These are phyloP conservation scores for Pecten maximus DNA, from an alignment of 2,888 invertebrate genomes.

Conservation along the genomic window DNA sequence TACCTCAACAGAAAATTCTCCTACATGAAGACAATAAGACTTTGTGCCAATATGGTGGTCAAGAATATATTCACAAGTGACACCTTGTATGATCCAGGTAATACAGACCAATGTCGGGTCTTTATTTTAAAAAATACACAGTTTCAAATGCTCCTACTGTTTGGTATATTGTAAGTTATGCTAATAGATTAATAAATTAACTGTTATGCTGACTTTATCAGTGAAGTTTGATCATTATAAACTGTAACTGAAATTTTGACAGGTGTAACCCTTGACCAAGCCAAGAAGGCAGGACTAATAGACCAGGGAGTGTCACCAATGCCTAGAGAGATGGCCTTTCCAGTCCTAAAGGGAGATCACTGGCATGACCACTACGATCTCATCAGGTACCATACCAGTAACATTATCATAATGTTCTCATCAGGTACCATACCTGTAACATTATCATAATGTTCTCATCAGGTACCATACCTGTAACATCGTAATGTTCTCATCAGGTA, in stretches of 20 bases:
- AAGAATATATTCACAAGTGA: conserved; percentile 82
- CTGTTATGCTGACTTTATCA: too few species aligned
- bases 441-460: too few species aligned
- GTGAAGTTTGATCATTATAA: background rate
- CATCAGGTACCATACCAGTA: conserved; percentile 70
- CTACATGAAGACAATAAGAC: conserved; percentile 78
- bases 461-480: too few species aligned
- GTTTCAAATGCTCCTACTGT: too few species aligned
- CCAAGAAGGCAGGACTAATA: conserved; percentile 76
- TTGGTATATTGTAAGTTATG: too few species aligned
- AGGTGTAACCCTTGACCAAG: conserved; percentile 80
- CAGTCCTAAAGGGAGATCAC: conserved; percentile 76
- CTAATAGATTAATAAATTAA: too few species aligned
- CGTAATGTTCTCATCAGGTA: too few species aligned
- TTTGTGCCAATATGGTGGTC: conserved; percentile 82
- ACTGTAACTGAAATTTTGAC: background rate
- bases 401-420: background rate
- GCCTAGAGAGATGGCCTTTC: conserved; percentile 81
- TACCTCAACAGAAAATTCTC: conserved; percentile 81
- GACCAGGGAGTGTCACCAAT: conserved; percentile 76
- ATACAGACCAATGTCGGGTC: too few species aligned
- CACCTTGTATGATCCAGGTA: conserved; percentile 81
- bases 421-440: too few species aligned
- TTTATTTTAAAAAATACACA: too few species aligned
- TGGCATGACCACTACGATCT: conserved; percentile 82